phyloP scores from a whole-genome alignment of 2,797 vertebrate genomes.

The Eulemur rubriventer region DNA sequence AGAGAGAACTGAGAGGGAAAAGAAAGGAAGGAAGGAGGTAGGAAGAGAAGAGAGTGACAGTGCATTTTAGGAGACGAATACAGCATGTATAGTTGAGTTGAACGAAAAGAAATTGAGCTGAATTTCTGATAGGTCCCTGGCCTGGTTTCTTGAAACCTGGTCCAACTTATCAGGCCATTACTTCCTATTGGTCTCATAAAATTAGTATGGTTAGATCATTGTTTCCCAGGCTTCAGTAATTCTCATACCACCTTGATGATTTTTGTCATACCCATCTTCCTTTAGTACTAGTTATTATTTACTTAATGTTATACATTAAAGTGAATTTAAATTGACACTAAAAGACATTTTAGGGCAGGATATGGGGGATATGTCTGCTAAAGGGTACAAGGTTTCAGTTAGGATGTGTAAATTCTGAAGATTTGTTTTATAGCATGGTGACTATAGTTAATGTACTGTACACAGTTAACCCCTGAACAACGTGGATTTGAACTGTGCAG shows the following conservation, averaged over 20 bases:
- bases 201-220: neutral
- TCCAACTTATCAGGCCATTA: neutral
- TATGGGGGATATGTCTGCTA: neutral
- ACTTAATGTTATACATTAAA: neutral
- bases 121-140: neutral
- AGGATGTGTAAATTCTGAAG: neutral
- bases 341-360: neutral
- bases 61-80: neutral
- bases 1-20: neutral
- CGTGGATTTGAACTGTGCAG: neutral
- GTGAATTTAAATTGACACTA: neutral
- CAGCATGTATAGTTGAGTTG: neutral
- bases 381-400: neutral
- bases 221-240: neutral
- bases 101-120: neutral
- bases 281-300: neutral
- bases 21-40: neutral
- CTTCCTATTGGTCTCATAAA: neutral
- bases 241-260: neutral
- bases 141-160: neutral
- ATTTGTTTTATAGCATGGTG: neutral
- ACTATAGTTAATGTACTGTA: neutral
- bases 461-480: neutral
- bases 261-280: neutral
- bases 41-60: neutral